phyloP scores from a whole-genome alignment of 2,113 vertebrate species.

The Poeciliopsis turrubarensis region DNA sequence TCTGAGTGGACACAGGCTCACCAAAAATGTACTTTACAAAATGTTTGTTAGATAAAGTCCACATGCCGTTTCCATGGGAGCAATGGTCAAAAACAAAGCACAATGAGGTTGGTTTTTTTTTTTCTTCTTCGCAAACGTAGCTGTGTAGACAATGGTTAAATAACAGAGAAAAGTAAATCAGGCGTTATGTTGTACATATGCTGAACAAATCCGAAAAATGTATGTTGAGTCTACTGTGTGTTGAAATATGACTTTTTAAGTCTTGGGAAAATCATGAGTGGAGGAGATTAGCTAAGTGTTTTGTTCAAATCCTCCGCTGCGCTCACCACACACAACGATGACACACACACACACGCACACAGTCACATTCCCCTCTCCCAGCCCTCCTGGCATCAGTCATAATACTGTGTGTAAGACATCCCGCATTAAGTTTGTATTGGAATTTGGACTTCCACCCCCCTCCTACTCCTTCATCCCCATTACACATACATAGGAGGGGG shows the following conservation, averaged over 20 bases:
- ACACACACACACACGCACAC: slow-evolving; percentile 1
- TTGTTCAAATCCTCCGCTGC: background rate
- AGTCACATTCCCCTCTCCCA: slow-evolving; percentile 33
- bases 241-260: background rate
- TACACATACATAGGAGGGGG: slow-evolving; percentile 60
- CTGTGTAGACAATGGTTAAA: background rate
- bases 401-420: slow-evolving; percentile 59
- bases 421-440: slow-evolving; percentile 55
- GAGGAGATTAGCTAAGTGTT: background rate
- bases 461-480: slow-evolving; percentile 31
- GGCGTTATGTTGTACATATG: background rate
- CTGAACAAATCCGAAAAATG: no score
- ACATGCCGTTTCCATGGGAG: no score
- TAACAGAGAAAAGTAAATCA: background rate
- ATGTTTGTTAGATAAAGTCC: no score
- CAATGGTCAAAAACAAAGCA: no score
- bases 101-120: no score
- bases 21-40: no score
- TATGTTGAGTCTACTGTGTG: no score
- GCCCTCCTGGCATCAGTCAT: slow-evolving; percentile 49
- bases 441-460: slow-evolving; percentile 40
- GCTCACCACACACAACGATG: background rate
- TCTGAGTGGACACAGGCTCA: no score
- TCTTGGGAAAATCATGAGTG: background rate
- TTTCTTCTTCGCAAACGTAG: no score